Evolutionary conservation across 2,888 invertebrate genomes (phyloP).

Genomic region (Globia sparganii): DNA sequence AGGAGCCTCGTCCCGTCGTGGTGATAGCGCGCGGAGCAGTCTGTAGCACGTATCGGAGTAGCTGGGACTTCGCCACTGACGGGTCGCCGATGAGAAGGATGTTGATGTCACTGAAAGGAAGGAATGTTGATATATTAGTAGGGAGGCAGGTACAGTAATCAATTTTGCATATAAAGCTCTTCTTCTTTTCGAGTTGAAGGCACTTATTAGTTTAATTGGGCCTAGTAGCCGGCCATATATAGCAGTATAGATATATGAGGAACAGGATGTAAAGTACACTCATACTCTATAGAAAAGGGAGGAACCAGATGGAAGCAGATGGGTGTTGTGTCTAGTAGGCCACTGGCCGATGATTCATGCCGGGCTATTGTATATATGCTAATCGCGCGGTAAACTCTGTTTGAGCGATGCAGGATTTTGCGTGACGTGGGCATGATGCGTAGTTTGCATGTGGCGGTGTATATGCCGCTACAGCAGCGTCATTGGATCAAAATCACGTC

Average conservation of each 20-base stretch:
- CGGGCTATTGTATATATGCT: neutral
- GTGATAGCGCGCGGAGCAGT: constrained; percentile 99
- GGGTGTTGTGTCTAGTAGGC: neutral
- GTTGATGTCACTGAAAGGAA: constrained; percentile 93
- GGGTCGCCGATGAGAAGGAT: constrained; percentile 99
- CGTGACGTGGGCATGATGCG: neutral
- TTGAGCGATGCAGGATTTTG: neutral
- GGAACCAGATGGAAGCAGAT: neutral
- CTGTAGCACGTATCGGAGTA: constrained; percentile 97
- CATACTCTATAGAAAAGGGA: neutral
- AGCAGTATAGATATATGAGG: neutral
- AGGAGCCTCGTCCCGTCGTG: constrained; percentile 99
- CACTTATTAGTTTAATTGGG: neutral
- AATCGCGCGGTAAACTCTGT: neutral
- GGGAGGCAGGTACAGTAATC: neutral
- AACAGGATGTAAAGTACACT: neutral
- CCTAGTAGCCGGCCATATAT: neutral
- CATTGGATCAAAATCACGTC: too few species aligned
- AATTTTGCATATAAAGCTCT: neutral
- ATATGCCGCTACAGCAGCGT: too few species aligned
- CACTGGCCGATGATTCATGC: neutral
- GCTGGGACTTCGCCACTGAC: constrained; percentile 99
- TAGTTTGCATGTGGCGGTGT: neutral
- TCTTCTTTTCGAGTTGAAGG: neutral
- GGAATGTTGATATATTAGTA: neutral